A percentile compares a stretch with the other conserved stretches of the same genome.
Evolutionary conservation across 2,888 invertebrate species (phyloP).

Genomic region (Neria commutata): DNA sequence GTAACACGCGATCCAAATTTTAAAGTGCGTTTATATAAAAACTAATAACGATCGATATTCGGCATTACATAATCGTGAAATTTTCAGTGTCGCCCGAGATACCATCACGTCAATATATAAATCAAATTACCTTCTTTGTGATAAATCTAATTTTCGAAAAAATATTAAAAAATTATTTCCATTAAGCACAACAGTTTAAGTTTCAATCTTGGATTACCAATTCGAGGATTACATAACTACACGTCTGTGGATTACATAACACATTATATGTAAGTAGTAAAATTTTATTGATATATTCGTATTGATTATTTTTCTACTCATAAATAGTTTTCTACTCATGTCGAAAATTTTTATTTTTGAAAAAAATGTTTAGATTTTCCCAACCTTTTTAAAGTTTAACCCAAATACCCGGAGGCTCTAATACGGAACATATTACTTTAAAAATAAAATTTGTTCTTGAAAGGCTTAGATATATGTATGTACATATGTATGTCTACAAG

Average conservation of each 20-base stretch:
- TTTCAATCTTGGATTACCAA: background rate
- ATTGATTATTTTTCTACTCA: background rate
- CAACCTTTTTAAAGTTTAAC: no score
- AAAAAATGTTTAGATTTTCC: no score
- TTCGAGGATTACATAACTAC: background rate
- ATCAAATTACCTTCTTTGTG: slow-evolving; percentile 54
- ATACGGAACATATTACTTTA: no score
- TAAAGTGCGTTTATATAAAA: slow-evolving; percentile 11
- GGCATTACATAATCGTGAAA: background rate
- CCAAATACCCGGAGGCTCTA: no score
- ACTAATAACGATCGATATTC: background rate
- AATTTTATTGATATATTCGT: background rate
- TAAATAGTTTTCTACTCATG: no score
- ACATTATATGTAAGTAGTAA: slow-evolving; percentile 26
- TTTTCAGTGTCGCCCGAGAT: background rate
- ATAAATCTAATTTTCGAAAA: no score
- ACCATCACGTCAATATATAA: slow-evolving; percentile 21
- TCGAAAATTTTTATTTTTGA: no score
- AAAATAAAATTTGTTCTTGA: no score
- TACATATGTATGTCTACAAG: no score
- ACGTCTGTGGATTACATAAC: slow-evolving; percentile 19
- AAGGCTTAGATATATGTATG: no score
- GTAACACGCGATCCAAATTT: no score
- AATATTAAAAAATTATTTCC: slow-evolving; percentile 16
- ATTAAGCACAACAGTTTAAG: background rate